phyloP scores from a whole-genome alignment of 2,113 vertebrate genomes.

The Heliornis fulica region DNA sequence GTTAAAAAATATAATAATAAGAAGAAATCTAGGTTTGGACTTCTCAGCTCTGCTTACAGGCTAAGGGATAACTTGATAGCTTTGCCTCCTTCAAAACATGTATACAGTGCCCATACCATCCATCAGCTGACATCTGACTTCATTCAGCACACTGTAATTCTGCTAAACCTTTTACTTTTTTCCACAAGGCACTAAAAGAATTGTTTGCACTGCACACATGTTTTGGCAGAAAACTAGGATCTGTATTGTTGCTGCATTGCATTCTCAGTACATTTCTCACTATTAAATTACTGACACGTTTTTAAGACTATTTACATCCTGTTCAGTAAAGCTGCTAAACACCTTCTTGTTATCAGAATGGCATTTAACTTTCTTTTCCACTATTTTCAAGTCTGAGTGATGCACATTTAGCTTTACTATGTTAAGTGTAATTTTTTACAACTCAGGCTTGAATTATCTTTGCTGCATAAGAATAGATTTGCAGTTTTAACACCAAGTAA shows the following conservation, averaged over 20 bases:
- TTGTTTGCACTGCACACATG: not conserved
- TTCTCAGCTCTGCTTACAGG: not conserved
- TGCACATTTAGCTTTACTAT: not conserved
- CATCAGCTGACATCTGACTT: not conserved
- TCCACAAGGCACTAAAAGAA: not conserved
- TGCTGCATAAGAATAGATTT: not conserved
- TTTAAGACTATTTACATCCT: not conserved
- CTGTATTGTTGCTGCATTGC: not conserved
- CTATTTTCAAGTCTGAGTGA: not conserved
- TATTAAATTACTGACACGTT: not conserved
- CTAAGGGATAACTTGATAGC: not conserved
- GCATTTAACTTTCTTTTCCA: not conserved
- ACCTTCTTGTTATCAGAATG: not conserved
- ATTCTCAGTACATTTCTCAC: not conserved
- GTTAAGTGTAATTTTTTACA: not conserved
- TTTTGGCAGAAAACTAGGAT: not conserved
- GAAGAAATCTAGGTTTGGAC: not conserved
- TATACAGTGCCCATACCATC: not conserved
- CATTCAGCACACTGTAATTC: not conserved
- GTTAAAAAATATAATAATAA: not conserved
- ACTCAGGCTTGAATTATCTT: not conserved
- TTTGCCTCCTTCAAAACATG: not conserved
- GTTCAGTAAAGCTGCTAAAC: not conserved
- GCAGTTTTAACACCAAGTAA: not conserved
- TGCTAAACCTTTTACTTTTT: not conserved